phyloP scores from a whole-genome alignment of 2,797 vertebrate genomes.

The Darevskia nairensis region DNA sequence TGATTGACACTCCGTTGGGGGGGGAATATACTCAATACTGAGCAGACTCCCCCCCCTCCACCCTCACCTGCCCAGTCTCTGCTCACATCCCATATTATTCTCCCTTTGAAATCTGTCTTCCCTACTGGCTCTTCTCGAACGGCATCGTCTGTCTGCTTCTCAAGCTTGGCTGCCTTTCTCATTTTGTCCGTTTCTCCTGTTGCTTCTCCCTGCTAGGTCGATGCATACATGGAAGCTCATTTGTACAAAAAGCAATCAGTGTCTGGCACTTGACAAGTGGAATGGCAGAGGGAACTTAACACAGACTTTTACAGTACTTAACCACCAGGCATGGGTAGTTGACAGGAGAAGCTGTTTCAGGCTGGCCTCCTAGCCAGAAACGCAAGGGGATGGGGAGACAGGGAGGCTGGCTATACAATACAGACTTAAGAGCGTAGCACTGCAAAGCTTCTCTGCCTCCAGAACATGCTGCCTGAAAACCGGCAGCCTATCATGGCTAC shows the following conservation, averaged over 20 bases:
- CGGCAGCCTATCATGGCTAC: not conserved
- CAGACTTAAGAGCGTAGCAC: constrained; percentile 2
- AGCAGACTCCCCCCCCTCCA: constrained; percentile 52
- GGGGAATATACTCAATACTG: constrained; percentile 45
- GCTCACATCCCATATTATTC: constrained; percentile 50
- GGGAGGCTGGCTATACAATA: not conserved
- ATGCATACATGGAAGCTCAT: constrained; percentile 17
- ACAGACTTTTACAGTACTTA: constrained; percentile 14
- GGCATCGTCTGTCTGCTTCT: constrained; percentile 65
- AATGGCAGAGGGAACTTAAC: constrained; percentile 20
- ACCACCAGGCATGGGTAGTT: constrained; percentile 34
- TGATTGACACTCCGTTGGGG: constrained; percentile 56
- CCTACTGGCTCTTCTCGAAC: constrained; percentile 64
- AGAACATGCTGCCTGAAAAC: constrained; percentile 27
- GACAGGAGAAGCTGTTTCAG: constrained; percentile 36
- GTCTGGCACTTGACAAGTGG: constrained; percentile 5
- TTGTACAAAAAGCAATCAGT: constrained; percentile 61
- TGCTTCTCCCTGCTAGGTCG: constrained; percentile 54
- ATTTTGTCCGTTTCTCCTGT: constrained; percentile 68
- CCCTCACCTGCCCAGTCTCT: constrained; percentile 23
- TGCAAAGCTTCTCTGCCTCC: constrained; percentile 29
- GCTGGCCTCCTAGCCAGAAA: not conserved
- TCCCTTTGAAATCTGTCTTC: constrained; percentile 67
- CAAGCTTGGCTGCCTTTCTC: constrained; percentile 71
- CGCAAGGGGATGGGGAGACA: not conserved